A percentile compares a stretch with the other conserved stretches of the same genome.
Conservation (phyloP, 2,797 vertebrate species). For the Labeo calbasu region DNA sequence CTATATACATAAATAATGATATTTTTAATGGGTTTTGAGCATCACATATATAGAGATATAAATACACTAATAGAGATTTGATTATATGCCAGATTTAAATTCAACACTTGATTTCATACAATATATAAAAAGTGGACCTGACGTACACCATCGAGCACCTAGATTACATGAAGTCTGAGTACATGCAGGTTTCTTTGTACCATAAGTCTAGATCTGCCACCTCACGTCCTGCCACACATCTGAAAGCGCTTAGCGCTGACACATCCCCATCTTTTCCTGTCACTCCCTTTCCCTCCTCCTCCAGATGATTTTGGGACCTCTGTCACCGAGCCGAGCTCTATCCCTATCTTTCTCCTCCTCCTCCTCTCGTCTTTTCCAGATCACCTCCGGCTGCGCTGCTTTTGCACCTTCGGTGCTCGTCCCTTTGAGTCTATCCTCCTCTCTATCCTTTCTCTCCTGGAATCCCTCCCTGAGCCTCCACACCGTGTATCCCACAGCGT, state of each 20-base stretch:
- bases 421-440: constrained; percentile 65
- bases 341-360: constrained; percentile 57
- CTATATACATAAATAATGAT: not conserved
- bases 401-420: constrained; percentile 61
- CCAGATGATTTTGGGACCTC: constrained; percentile 62
- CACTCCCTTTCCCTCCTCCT: constrained; percentile 58
- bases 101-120: constrained; percentile 2
- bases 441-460: constrained; percentile 78
- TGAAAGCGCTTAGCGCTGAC: not conserved
- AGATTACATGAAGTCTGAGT: not conserved
- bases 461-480: constrained; percentile 83
- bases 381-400: constrained; percentile 61
- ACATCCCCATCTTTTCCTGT: constrained; percentile 28
- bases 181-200: not conserved
- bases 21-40: constrained; percentile 9
- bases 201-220: constrained; percentile 11
- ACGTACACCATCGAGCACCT: constrained; percentile 7
- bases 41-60: not conserved
- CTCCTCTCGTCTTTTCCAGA: constrained; percentile 66
- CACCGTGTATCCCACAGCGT: constrained; percentile 78
- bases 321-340: constrained; percentile 53
- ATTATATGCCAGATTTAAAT: not conserved
- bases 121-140: not conserved
- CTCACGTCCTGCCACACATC: constrained; percentile 31
- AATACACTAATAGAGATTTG: not conserved